Evolutionary conservation across 2,888 invertebrate genomes (phyloP), one percentile per base, ranked within the genome.

Genomic region (Pandemis heparana): DNA sequence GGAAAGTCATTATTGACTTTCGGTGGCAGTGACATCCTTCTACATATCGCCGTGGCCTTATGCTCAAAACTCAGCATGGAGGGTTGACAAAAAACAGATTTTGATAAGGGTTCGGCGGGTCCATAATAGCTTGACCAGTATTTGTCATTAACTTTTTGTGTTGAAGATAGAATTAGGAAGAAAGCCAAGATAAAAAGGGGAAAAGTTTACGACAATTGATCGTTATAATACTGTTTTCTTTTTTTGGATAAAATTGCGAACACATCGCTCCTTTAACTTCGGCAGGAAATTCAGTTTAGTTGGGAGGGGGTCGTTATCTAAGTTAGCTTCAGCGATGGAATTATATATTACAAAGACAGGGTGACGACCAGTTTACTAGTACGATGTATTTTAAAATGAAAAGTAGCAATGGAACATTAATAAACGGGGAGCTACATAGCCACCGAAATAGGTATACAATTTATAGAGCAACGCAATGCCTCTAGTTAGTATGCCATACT

Each of bases 51-150:
- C 23, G 23, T 43, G 41, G 66, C 18, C 18, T 63, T 70, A 70
- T 70, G 63, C 63, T 43, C 39, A 63, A 56, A 68, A 68, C 63
- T 63, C 51, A 66, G 51, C 60, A 41, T 38, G 39, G n/a, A 43
- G 16, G 41, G 46, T 64, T 23, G 64, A 69, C 64, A 63, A 60
- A 60, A 72, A 73, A 60, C 64, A 16, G 41, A 69, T 48, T 59
- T 73, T 73, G 73, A 73, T 59, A 68, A 64, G 73, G 68, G 73
- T 73, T 69, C 39, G 68, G 63, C 59, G 16, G 73, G 59, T 32
- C 59, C 39, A 63, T 64, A 64, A 68, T 59, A 73, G 68, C 68
- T 63, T 73, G 48, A 59, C 73, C 63, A 38, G 73, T 39, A 73
- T 69, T 69, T 60, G 67, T 69, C 48, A 73, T 69, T 73, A 63